Evolutionary conservation across 2,797 vertebrate species (phyloP), one percentile per base, ranked within the genome.

Genomic region (Falco concolor): DNA sequence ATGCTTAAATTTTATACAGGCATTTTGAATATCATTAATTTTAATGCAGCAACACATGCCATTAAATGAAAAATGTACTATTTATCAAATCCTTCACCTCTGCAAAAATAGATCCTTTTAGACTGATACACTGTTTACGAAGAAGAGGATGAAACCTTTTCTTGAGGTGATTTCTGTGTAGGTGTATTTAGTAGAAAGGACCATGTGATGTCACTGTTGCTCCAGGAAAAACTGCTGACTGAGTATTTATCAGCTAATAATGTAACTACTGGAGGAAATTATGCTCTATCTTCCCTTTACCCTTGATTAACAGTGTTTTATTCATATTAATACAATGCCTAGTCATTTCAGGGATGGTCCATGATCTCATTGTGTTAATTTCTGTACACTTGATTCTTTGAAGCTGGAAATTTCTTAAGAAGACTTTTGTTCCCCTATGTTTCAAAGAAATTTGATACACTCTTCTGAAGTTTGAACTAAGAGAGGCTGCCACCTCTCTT

Each of bases 171-270:
- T 81, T 90, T 79, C 47, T 83, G 11, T 85, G 54, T 44, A 74
- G 38, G 47, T 97, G 95, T 95, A 89, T 96, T 96, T 96, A 69
- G 83, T 42, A 45, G 74, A 80, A 87, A 53, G 75, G 82, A 77
- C 98, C 98, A 97, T 93, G 89, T 95, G 97, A 96, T 98, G 98
- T 98, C 98, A 98, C 95, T 97, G 94, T 97, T 97, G 96, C 95
- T 96, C 59, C 82, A 97, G 84, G 82, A 96, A 57, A 83, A 88
- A 67, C 50, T 88, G 20, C 63, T 89, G 67, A 75, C 87, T 88
- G 89, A 81, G 75, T 75, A 75, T 86, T 86, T 77, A 49, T 83
- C 65, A 95, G 72, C 68, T 91, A 60, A 59, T 69, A 92, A 13
- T 1, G 1, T 44, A 68, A 79, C 49, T 67, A 8, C 44, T 86